A percentile compares a stretch with the other conserved stretches of the same genome.
These are phyloP conservation scores for Caenorhabditis brenneri DNA, from an alignment of 1,140 invertebrate genomes.

Conservation along the genomic window DNA sequence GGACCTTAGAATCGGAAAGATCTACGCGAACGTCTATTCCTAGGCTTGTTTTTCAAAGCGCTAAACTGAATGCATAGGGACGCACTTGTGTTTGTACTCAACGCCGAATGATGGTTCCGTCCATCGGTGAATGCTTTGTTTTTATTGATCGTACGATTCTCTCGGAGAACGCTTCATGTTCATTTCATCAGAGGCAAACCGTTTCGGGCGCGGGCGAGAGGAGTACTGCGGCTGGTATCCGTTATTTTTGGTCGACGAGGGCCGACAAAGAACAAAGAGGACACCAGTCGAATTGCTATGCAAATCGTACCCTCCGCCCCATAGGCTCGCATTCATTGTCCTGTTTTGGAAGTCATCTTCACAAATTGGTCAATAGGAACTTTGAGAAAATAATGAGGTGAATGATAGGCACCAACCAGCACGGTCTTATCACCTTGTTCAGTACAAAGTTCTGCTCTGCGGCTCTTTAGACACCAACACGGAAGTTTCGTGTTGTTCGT, in stretches of 20 bases:
- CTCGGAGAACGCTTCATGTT: constrained; percentile 16
- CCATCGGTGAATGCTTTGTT: constrained; percentile 8
- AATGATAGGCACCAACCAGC: background rate
- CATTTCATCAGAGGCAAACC: constrained; percentile 1
- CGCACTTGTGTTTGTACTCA: constrained; percentile 23
- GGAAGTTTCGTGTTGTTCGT: too few species aligned
- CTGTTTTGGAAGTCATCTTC: background rate
- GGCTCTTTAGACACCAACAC: background rate
- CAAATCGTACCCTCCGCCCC: background rate
- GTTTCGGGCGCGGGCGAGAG: constrained; percentile 7
- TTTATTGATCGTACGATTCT: constrained; percentile 33
- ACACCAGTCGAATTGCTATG: constrained; percentile 33
- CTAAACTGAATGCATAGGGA: background rate
- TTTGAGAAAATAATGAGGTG: background rate
- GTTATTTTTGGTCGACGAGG: constrained; percentile 15
- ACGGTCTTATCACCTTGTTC: constrained; percentile 1
- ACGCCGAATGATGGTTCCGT: constrained; percentile 14
- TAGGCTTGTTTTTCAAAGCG: constrained; percentile 9
- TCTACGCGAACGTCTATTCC: constrained; percentile 6
- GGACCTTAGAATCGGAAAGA: constrained; percentile 21
- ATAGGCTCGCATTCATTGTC: background rate
- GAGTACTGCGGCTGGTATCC: background rate
- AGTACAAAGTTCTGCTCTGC: background rate
- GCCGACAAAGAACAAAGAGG: background rate
- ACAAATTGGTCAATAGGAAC: background rate